Evolutionary conservation across 2,888 invertebrate species (phyloP), one percentile per base, ranked within the genome.

Genomic region (Pyrocoelia pectoralis): DNA sequence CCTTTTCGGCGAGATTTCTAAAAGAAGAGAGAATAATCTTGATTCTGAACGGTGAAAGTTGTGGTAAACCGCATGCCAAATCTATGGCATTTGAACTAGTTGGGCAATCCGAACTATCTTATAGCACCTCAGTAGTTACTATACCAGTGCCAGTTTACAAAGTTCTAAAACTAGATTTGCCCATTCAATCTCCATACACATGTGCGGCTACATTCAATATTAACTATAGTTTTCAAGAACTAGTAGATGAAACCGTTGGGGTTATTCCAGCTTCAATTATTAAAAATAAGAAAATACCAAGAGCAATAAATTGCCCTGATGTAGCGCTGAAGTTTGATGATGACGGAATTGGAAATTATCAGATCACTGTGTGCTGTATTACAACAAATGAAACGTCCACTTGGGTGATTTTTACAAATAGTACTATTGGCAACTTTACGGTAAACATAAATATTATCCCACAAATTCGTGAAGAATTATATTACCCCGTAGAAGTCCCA

Each of bases 11-110:
- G 0, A 77, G 74, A 55, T 71, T 62, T 24, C 57, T 76, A 0
- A 38, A 60, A 1, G 60, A 61, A 6, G 65, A 69, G 2, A 60
- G 59, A 9, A 68, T 71, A 1, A 70, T 70, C 1, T 43, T 79
- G 41, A 56, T 79, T 3, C 63, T 79, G 9, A 75, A 73, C 13
- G 78, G 78, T 0, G 79, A 79, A 66, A 69, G 66, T 2, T 66
- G 68, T 0, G 73, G 74, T 0, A 65, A 73, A 6, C 73, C 71
- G 33, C 79, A 75, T 52, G 73, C 74, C 0, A 76, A 71, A 61
- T 76, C 72, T 46, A 69, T 73, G 13, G 76, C 72, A 0, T 63
- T 76, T 3, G 68, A 56, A 8, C 49, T 80, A n/a, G 61, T 65
- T 3, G 80, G 79, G 9, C 68, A 70, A 18, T 72, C 79, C 0